Evolutionary conservation across 2,113 vertebrate genomes (phyloP).

Genomic region (Trichechus manatus): DNA sequence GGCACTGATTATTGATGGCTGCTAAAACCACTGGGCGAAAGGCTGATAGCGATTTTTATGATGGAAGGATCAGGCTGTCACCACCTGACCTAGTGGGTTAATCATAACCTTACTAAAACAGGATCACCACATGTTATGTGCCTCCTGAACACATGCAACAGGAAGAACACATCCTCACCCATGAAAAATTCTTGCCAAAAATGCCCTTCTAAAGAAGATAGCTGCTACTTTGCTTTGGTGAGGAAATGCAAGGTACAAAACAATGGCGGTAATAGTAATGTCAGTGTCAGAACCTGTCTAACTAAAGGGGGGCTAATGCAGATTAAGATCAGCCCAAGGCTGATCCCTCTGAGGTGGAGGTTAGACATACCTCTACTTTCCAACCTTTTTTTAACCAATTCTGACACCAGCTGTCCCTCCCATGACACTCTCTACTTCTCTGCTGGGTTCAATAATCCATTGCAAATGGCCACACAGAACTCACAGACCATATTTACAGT

Average conservation of each 20-base stretch:
- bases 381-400: neutral
- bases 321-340: neutral
- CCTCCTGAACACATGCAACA: neutral
- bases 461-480: neutral
- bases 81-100: neutral
- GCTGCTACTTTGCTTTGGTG: neutral
- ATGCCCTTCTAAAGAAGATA: neutral
- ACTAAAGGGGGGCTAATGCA: neutral
- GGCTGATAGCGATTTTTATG: neutral
- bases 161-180: neutral
- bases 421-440: neutral
- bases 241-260: neutral
- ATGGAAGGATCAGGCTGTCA: neutral
- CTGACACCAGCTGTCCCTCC: neutral
- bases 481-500: neutral
- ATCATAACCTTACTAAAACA: neutral
- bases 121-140: neutral
- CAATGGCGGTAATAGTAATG: neutral
- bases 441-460: neutral
- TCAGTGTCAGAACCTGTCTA: no score
- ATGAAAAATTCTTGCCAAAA: neutral
- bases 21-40: neutral
- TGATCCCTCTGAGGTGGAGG: neutral
- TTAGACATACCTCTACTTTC: neutral
- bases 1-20: neutral